Conservation (phyloP, 2,888 invertebrate species). For the Drosophila ezoana region DNA sequence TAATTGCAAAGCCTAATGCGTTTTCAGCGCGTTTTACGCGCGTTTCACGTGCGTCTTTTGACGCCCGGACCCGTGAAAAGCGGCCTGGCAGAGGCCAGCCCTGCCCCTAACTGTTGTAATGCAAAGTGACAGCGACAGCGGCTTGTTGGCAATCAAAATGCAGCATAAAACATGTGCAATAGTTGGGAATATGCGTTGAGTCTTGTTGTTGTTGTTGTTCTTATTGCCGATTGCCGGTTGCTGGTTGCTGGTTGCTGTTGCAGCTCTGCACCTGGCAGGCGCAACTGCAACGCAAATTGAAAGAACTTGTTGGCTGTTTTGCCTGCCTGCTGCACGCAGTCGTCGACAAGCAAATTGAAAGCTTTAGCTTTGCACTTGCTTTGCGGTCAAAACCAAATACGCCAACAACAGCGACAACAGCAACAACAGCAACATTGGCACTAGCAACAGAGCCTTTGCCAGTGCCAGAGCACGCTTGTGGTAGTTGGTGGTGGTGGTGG, state of each 20-base stretch:
- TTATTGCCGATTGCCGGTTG: slow-evolving; percentile 18
- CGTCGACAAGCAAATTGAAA: slow-evolving; percentile 74
- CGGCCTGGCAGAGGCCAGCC: slow-evolving; percentile 17
- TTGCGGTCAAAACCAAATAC: slow-evolving; percentile 75
- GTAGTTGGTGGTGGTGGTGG: slow-evolving; percentile 48
- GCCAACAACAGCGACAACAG: slow-evolving; percentile 26
- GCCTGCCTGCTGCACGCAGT: slow-evolving; percentile 57
- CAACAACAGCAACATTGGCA: slow-evolving; percentile 14
- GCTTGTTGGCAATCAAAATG: slow-evolving; percentile 79
- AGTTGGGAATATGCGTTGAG: slow-evolving; percentile 51
- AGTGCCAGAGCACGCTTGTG: slow-evolving; percentile 47
- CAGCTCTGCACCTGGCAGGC: slow-evolving; percentile 49
- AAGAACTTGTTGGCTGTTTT: slow-evolving; percentile 74
- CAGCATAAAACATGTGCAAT: slow-evolving; percentile 74
- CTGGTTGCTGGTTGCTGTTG: slow-evolving; percentile 23
- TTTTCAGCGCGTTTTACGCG: slow-evolving; percentile 1
- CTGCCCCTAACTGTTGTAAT: slow-evolving; percentile 62
- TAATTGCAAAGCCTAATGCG: neutral
- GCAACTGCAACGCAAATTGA: slow-evolving; percentile 69
- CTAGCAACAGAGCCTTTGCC: slow-evolving; percentile 21
- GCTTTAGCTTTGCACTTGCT: slow-evolving; percentile 80
- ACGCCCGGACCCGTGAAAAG: slow-evolving; percentile 24
- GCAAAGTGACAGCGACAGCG: slow-evolving; percentile 77
- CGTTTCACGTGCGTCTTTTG: slow-evolving; percentile 22
- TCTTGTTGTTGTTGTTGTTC: slow-evolving; percentile 33